Conservation (phyloP, 1,140 invertebrate species). For the Drosophila littoralis region DNA sequence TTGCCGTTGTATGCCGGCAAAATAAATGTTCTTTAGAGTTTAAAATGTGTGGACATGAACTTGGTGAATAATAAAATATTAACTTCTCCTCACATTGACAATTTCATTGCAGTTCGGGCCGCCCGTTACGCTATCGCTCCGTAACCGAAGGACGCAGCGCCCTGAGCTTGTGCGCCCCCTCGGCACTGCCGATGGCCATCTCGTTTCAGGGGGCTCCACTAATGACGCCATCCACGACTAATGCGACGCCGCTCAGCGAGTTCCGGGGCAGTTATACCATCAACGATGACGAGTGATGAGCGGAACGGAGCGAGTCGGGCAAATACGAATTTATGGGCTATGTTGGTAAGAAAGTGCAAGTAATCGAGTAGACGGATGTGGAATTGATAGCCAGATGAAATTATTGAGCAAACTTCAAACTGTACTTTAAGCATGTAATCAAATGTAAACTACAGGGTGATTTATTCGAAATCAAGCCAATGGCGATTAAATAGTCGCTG, state of each 20-base stretch:
- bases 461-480: conserved; percentile 38
- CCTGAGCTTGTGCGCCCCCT: conserved; percentile 86
- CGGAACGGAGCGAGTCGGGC: background rate
- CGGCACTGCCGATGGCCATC: conserved; percentile 87
- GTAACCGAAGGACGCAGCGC: conserved; percentile 87
- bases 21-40: background rate
- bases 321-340: conserved; percentile 61
- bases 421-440: conserved; percentile 31
- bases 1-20: background rate
- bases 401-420: conserved; percentile 14
- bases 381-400: conserved; percentile 1
- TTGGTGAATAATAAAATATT: conserved; percentile 3
- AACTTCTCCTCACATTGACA: conserved; percentile 11
- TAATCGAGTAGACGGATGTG: conserved; percentile 19
- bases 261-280: conserved; percentile 80
- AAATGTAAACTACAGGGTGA: conserved; percentile 58
- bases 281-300: conserved; percentile 80
- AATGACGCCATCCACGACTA: conserved; percentile 85
- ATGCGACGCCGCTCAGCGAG: conserved; percentile 80
- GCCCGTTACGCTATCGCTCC: conserved; percentile 87
- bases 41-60: conserved; percentile 12
- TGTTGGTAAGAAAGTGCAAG: conserved; percentile 16
- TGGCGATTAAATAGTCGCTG: background rate
- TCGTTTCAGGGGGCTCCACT: conserved; percentile 87
- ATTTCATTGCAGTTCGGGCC: conserved; percentile 85